Evolutionary conservation across 2,797 vertebrate species (phyloP).

Genomic region (Pogoniulus pusillus): DNA sequence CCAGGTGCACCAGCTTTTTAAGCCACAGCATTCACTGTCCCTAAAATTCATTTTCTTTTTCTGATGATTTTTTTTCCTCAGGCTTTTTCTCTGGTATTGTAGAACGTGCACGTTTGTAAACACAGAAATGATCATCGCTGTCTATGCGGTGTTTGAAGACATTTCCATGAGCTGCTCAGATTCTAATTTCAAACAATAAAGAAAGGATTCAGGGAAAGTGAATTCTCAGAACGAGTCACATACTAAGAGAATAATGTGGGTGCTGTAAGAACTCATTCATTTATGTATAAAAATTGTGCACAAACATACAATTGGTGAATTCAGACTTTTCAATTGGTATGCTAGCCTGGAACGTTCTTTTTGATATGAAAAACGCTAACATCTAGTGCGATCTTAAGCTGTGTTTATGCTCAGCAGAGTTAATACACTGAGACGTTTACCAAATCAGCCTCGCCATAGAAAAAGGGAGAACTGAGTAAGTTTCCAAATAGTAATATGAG

Average conservation of each 20-base stretch:
- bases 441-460: constrained; percentile 44
- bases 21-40: neutral
- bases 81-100: neutral
- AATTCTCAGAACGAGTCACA: neutral
- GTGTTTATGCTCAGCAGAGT: neutral
- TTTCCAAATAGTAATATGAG: constrained; percentile 83
- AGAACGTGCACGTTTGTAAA: neutral
- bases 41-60: neutral
- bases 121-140: neutral
- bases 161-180: neutral
- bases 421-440: neutral
- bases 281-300: neutral
- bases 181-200: neutral
- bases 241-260: constrained; percentile 26
- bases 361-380: neutral
- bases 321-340: neutral
- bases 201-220: neutral
- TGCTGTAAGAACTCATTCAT: constrained; percentile 36
- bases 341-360: neutral
- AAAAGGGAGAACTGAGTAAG: constrained; percentile 46
- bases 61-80: neutral
- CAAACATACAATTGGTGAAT: neutral
- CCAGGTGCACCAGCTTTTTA: neutral
- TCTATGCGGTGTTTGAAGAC: neutral
- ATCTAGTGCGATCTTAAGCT: neutral